phyloP scores from a whole-genome alignment of 2,113 vertebrate species.

The Ctenodactylus gundi region DNA sequence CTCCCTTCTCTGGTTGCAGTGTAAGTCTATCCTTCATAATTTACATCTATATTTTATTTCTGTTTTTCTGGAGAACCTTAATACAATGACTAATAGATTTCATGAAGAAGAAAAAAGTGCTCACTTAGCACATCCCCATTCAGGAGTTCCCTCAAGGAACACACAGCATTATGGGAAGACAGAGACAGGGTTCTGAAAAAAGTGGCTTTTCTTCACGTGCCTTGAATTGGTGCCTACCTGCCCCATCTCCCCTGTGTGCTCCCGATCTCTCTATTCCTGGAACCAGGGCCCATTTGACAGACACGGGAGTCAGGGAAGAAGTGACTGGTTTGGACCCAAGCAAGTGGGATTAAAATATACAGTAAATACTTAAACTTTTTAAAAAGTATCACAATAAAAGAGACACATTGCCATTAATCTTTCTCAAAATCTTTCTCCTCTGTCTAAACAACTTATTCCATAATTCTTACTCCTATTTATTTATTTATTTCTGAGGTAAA shows the following conservation, averaged over 20 bases:
- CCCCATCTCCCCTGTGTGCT: neutral
- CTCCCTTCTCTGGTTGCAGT: too few relatives aligned
- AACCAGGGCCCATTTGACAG: neutral
- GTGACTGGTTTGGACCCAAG: neutral
- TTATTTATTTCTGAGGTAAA: too few relatives aligned
- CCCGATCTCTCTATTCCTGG: neutral
- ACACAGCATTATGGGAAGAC: neutral
- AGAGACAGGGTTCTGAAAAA: neutral
- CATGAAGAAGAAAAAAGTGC: neutral
- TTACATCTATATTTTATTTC: too few relatives aligned
- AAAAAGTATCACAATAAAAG: too few relatives aligned
- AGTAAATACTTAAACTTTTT: too few relatives aligned
- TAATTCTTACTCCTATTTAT: too few relatives aligned
- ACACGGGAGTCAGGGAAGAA: neutral
- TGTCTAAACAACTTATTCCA: too few relatives aligned
- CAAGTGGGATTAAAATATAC: too few relatives aligned
- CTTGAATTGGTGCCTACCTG: rapidly evolving
- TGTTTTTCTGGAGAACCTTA: too few relatives aligned
- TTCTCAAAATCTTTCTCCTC: too few relatives aligned
- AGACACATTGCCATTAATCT: too few relatives aligned
- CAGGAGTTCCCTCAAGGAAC: neutral
- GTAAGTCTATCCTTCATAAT: too few relatives aligned
- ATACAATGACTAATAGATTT: neutral
- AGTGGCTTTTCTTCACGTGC: neutral
- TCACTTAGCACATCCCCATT: neutral